phyloP scores from a whole-genome alignment of 1,140 invertebrate genomes.

The Monochamus saltuarius region DNA sequence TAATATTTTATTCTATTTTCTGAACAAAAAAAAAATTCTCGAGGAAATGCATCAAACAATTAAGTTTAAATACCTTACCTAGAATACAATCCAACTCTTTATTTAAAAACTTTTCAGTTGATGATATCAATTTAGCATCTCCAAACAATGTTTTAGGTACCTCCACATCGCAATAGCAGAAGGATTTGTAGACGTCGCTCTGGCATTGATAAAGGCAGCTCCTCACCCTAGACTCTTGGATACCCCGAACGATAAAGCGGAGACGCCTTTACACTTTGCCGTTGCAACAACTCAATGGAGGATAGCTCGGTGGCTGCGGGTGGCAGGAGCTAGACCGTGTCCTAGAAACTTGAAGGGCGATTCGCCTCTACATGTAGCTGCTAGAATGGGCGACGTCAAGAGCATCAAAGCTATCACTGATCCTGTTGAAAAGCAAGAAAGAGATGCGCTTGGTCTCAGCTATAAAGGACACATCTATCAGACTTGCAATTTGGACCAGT shows the following conservation, averaged over 20 bases:
- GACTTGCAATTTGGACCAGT: constrained; percentile 65
- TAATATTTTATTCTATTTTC: no score
- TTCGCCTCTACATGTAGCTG: constrained; percentile 71
- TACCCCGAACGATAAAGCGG: constrained; percentile 66
- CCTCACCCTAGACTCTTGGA: constrained; percentile 69
- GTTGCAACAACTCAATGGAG: constrained; percentile 66
- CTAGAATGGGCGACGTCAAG: constrained; percentile 61
- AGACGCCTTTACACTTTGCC: constrained; percentile 74
- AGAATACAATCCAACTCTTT: no score
- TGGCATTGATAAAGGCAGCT: constrained; percentile 64
- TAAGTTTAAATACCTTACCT: no score
- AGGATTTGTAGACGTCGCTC: constrained; percentile 64
- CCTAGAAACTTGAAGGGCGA: constrained; percentile 65
- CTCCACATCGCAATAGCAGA: constrained; percentile 78
- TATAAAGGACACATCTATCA: constrained; percentile 52
- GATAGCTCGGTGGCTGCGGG: constrained; percentile 66
- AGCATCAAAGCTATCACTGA: constrained; percentile 65
- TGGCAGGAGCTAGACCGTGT: constrained; percentile 65
- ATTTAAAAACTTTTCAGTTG: no score
- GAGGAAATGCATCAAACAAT: no score
- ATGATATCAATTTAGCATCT: no score
- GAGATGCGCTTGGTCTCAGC: constrained; percentile 51
- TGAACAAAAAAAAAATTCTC: no score
- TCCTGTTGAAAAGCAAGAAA: constrained; percentile 59
- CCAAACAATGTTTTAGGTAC: constrained; percentile 55